Base-by-base conservation (phyloP, 2,797 vertebrate species). In the Chelon labrosus region DNA sequence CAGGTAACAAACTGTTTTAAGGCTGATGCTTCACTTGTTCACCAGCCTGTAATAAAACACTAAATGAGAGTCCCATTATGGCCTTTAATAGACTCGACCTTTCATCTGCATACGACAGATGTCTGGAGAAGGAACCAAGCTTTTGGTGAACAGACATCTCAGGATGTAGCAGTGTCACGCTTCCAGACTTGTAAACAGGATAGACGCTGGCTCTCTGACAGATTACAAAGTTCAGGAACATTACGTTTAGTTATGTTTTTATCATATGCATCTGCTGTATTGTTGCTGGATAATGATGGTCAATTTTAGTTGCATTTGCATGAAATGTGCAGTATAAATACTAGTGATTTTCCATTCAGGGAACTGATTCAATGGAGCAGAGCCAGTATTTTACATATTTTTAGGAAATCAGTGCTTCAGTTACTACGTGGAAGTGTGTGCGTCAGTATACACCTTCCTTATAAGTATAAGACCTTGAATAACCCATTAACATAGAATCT, bases 401-500 rank as follows among this genome's bases (percentile, higher is more conserved):
- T 58, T 47, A 57, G 66, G 27, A 79, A 50, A 20, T 41, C 56
- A 38, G 8, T 41, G 20, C 16, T 61, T 75, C 27, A 58, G 10
- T 39, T 37, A 20, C 4, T 1, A 41, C 31, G 17, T 37, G 3
- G n/a, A 56, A 49, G n/a, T 58, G 6, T 10, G 5, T 53, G 20
- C 50, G 16, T 77, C 16, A 66, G 51, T 74, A 63, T n/a, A n/a
- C n/a, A n/a, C n/a, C n/a, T n/a, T n/a, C n/a, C n/a, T n/a, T 57
- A 56, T 70, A 66, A 67, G 58, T 62, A 53, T 41, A 66, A 65
- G 31, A 46, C 60, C 54, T 73, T 77, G 39, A 71, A 80, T 73
- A 75, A 74, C 38, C 17, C 62, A 65, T 61, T 76, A 64, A 79
- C 76, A 70, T 62, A 65, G 35, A 79, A 79, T 85, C 72, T 79